phyloP scores from a whole-genome alignment of 1,140 invertebrate genomes.

The Macrocentrus cingulum region DNA sequence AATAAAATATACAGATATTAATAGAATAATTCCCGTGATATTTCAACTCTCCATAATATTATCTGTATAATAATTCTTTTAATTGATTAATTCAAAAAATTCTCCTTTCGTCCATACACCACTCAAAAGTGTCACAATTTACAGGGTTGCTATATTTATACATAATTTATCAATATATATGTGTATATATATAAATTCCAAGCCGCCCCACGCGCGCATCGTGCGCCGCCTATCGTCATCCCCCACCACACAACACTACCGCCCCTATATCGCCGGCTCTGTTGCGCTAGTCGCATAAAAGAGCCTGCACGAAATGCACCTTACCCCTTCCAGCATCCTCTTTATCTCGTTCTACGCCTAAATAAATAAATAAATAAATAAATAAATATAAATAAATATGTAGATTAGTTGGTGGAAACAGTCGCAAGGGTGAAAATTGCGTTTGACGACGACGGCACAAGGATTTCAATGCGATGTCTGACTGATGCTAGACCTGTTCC shows the following conservation, averaged over 20 bases:
- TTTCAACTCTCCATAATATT: no score
- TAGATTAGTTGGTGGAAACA: no score
- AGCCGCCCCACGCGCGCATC: conserved; percentile 23
- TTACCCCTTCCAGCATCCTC: conserved; percentile 8
- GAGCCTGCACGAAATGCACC: conserved; percentile 13
- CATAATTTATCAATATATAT: not conserved
- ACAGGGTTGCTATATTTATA: conserved; percentile 12
- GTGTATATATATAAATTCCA: conserved; percentile 18
- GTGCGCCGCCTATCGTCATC: conserved; percentile 39
- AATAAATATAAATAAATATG: not conserved
- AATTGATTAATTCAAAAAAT: no score
- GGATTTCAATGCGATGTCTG: no score
- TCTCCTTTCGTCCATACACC: no score
- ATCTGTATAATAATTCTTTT: no score
- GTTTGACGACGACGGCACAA: no score
- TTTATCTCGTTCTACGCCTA: conserved; percentile 24
- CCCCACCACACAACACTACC: conserved; percentile 38
- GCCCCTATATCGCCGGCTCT: conserved; percentile 38
- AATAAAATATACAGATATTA: no score
- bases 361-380: not conserved
- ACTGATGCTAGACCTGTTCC: not conserved
- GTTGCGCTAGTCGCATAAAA: conserved; percentile 32
- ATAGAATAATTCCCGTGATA: not conserved
- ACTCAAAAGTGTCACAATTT: no score
- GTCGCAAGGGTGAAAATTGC: no score